Evolutionary conservation across 2,113 vertebrate genomes (phyloP).

Genomic region (Siniperca knerii): DNA sequence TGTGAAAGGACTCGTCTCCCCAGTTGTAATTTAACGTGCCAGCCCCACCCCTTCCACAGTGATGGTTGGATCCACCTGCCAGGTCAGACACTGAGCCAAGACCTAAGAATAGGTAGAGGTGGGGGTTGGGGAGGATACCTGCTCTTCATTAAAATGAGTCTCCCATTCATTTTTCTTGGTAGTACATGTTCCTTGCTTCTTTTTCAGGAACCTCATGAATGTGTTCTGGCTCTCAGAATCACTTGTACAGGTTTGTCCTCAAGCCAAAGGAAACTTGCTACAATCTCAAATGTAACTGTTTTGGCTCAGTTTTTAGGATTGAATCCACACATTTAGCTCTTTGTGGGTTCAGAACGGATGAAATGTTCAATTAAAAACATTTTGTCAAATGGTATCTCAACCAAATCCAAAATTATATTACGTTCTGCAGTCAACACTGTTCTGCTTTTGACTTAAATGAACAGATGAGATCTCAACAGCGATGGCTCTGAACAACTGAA

Average conservation of each 20-base stretch:
- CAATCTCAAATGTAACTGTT: slow-evolving; percentile 34
- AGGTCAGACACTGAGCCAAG: slow-evolving; percentile 55
- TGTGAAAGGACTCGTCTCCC: slow-evolving; percentile 63
- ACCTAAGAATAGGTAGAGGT: slow-evolving; percentile 28
- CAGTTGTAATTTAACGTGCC: slow-evolving; percentile 62
- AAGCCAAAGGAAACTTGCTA: slow-evolving; percentile 50
- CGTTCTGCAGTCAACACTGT: neutral
- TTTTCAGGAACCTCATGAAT: slow-evolving; percentile 20
- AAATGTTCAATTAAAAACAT: slow-evolving; percentile 63
- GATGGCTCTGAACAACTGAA: slow-evolving; percentile 52
- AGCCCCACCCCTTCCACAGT: slow-evolving; percentile 46
- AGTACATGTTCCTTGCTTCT: slow-evolving; percentile 13
- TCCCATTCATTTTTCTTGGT: slow-evolving; percentile 32
- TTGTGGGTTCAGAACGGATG: slow-evolving; percentile 12
- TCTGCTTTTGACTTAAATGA: slow-evolving; percentile 20
- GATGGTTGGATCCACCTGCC: slow-evolving; percentile 76
- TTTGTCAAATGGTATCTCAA: slow-evolving; percentile 21
- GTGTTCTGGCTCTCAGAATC: slow-evolving; percentile 44
- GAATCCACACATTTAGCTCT: slow-evolving; percentile 44
- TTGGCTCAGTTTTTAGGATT: slow-evolving; percentile 30
- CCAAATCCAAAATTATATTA: slow-evolving; percentile 47
- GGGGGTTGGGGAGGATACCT: slow-evolving; percentile 32
- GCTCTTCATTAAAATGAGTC: slow-evolving; percentile 12
- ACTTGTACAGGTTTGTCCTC: slow-evolving; percentile 31
- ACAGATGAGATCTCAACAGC: slow-evolving; percentile 28